Evolutionary conservation across 2,888 invertebrate species (phyloP).

Genomic region (Dolichopus griseipennis): DNA sequence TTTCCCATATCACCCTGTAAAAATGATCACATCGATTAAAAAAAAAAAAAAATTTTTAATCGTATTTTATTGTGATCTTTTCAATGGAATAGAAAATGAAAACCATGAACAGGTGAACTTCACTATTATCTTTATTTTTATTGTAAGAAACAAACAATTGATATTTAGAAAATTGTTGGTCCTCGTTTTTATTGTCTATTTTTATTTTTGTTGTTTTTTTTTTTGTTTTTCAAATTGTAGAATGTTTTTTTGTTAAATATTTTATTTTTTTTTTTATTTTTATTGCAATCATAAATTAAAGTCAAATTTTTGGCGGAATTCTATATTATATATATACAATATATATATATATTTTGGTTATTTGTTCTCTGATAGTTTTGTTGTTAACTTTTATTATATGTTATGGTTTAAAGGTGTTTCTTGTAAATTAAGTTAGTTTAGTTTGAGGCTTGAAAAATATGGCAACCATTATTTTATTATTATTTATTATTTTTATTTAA

Average conservation of each 20-base stretch:
- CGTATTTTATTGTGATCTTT: no score
- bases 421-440: not conserved
- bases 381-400: not conserved
- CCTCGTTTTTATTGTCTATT: no score
- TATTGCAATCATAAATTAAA: slow-evolving; percentile 1
- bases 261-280: not conserved
- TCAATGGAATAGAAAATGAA: no score
- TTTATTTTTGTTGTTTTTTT: not conserved
- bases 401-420: slow-evolving; percentile 4
- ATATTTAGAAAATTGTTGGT: no score
- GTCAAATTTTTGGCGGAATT: slow-evolving; percentile 2
- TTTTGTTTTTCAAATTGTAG: not conserved
- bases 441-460: not conserved
- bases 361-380: not conserved
- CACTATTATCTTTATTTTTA: no score
- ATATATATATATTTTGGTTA: no score
- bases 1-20: no score
- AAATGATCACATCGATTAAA: no score
- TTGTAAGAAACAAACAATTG: no score
- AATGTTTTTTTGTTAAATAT: not conserved
- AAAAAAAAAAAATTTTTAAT: no score
- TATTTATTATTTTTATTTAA: not conserved
- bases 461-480: not conserved
- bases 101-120: no score
- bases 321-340: no score